Percentiles rank a stretch among this genome's conserved stretches.
These are phyloP conservation scores for Melanocharis versteri DNA, from an alignment of 2,113 vertebrate genomes.

Conservation along the genomic window DNA sequence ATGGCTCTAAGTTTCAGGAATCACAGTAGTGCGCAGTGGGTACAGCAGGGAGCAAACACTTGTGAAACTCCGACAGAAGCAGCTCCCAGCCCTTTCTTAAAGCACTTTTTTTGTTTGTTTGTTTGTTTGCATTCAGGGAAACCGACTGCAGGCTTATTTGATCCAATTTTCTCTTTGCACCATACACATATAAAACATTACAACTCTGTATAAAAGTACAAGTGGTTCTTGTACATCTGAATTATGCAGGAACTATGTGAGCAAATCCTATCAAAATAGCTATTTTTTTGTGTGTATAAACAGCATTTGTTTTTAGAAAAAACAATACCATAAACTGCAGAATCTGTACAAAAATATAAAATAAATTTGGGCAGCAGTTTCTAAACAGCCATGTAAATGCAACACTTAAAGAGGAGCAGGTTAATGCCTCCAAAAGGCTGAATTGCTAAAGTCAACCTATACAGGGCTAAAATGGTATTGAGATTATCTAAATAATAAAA, in stretches of 20 bases:
- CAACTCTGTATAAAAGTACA: slow-evolving; percentile 81
- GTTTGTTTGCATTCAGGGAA: slow-evolving; percentile 66
- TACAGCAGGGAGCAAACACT: slow-evolving; percentile 67
- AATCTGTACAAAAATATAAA: slow-evolving; percentile 91
- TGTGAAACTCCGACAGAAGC: slow-evolving; percentile 63
- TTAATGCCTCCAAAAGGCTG: slow-evolving; percentile 82
- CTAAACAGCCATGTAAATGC: slow-evolving; percentile 85
- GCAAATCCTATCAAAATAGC: slow-evolving; percentile 86
- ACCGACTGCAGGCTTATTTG: slow-evolving; percentile 72
- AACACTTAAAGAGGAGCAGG: slow-evolving; percentile 78
- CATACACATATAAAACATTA: slow-evolving; percentile 79
- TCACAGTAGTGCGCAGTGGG: slow-evolving; percentile 72
- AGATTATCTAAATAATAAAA: slow-evolving; percentile 84
- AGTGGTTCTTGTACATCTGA: slow-evolving; percentile 80
- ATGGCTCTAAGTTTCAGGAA: slow-evolving; percentile 72
- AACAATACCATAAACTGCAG: slow-evolving; percentile 84
- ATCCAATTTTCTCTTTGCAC: slow-evolving; percentile 80
- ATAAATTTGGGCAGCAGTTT: slow-evolving; percentile 84
- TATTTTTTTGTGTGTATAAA: slow-evolving; percentile 78
- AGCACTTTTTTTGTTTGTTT: slow-evolving; percentile 33
- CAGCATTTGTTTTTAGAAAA: slow-evolving; percentile 83
- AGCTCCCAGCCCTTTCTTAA: slow-evolving; percentile 72
- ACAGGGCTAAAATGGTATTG: slow-evolving; percentile 79
- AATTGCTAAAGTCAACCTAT: slow-evolving; percentile 80
- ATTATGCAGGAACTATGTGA: slow-evolving; percentile 80